These are phyloP conservation scores for Cottus gobio DNA, from an alignment of 2,113 vertebrate genomes.

Conservation along the genomic window DNA sequence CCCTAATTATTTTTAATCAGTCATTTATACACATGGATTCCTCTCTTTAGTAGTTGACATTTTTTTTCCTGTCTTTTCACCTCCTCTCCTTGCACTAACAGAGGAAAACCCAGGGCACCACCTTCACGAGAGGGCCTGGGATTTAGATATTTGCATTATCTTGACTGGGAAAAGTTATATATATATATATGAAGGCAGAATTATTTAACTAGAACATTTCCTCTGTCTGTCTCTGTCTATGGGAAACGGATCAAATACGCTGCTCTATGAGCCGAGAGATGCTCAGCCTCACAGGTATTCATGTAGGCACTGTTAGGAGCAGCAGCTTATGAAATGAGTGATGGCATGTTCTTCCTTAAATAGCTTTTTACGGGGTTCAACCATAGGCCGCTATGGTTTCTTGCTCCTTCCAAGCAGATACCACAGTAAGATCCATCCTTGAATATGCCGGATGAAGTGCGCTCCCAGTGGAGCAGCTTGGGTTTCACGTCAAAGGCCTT, in stretches of 20 bases:
- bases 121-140: constrained; percentile 4
- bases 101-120: constrained; percentile 8
- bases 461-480: constrained; percentile 65
- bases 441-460: constrained; percentile 56
- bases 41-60: constrained; percentile 38
- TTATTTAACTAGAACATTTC: constrained; percentile 31
- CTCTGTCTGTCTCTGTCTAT: constrained; percentile 22
- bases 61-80: constrained; percentile 10
- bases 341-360: constrained; percentile 63
- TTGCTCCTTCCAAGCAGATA: constrained; percentile 45
- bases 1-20: constrained; percentile 77
- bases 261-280: constrained; percentile 28
- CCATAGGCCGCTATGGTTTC: constrained; percentile 54
- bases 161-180: constrained; percentile 41
- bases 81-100: neutral
- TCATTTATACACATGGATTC: constrained; percentile 74
- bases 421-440: constrained; percentile 60
- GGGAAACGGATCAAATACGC: constrained; percentile 38
- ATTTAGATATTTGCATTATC: constrained; percentile 35
- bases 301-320: constrained; percentile 39
- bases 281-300: constrained; percentile 54
- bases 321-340: constrained; percentile 60
- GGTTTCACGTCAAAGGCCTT: constrained; percentile 71
- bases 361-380: constrained; percentile 65
- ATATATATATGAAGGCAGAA: constrained; percentile 38